phyloP scores from a whole-genome alignment of 2,113 vertebrate genomes.

The Bubo scandiacus region DNA sequence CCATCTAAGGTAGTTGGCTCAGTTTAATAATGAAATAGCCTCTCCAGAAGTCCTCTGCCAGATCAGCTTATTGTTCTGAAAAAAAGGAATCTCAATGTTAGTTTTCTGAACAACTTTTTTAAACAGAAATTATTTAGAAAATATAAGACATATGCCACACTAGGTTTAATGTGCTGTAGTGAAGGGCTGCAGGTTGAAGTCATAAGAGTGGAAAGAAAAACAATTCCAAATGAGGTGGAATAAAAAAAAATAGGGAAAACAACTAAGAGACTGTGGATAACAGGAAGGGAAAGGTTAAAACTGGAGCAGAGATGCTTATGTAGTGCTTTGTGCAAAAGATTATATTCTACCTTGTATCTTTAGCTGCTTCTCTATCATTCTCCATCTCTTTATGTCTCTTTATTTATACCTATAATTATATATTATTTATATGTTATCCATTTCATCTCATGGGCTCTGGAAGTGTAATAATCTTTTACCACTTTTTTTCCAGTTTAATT shows the following conservation, averaged over 20 bases:
- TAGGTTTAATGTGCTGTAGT: background rate
- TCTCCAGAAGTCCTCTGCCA: background rate
- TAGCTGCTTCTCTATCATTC: background rate
- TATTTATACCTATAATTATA: background rate
- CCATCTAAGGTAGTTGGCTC: conserved; percentile 31
- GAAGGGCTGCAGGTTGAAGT: background rate
- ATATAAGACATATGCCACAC: background rate
- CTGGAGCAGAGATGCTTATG: background rate
- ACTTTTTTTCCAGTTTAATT: conserved; percentile 48
- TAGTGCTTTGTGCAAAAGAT: background rate
- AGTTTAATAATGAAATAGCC: background rate
- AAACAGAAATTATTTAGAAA: background rate
- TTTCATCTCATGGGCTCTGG: background rate
- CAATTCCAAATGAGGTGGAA: background rate
- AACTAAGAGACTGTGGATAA: background rate
- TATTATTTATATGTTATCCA: background rate
- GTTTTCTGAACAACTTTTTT: background rate
- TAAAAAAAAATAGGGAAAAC: background rate
- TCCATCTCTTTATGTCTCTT: background rate
- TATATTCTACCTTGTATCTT: background rate
- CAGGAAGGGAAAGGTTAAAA: background rate
- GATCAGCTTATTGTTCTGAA: background rate
- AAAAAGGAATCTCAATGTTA: background rate
- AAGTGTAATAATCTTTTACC: background rate
- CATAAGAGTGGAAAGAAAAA: background rate